Conservation (phyloP, 2,888 invertebrate species). For the Iphiclides podalirius region DNA sequence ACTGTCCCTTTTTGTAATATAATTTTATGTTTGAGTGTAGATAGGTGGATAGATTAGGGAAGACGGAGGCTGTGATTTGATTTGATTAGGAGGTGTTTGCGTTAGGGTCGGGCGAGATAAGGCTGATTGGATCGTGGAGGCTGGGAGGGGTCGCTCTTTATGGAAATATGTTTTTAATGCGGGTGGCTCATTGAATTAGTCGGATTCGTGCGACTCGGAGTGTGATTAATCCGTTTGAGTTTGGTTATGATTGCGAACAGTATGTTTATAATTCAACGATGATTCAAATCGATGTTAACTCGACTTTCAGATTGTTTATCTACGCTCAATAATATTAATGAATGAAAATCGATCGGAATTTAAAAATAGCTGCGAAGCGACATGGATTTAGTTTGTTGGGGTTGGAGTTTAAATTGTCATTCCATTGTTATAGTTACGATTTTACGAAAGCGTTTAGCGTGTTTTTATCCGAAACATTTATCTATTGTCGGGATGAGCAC, state of each 20-base stretch:
- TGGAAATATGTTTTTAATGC: constrained; percentile 80
- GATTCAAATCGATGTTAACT: too few relatives aligned
- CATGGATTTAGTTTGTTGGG: too few relatives aligned
- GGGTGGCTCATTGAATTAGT: constrained; percentile 77
- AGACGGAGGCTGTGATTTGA: constrained; percentile 79
- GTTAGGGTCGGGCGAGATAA: constrained; percentile 71
- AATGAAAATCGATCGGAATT: too few relatives aligned
- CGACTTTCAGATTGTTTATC: too few relatives aligned
- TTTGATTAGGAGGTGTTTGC: constrained; percentile 80
- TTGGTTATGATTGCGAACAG: constrained; percentile 48
- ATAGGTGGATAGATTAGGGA: constrained; percentile 78
- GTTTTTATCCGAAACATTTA: too few relatives aligned
- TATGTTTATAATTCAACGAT: not conserved
- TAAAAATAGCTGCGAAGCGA: too few relatives aligned
- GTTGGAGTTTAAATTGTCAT: too few relatives aligned
- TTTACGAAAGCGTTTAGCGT: too few relatives aligned
- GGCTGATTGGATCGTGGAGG: constrained; percentile 74
- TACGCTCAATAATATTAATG: too few relatives aligned
- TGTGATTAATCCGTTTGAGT: constrained; percentile 61
- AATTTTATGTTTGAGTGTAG: constrained; percentile 76
- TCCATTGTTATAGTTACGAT: too few relatives aligned
- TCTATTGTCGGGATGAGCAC: constrained; percentile 2
- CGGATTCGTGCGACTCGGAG: constrained; percentile 62
- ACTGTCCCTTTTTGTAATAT: constrained; percentile 77
- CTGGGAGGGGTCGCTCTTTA: constrained; percentile 50